phyloP scores from a whole-genome alignment of 2,797 vertebrate species.

The Betta splendens region DNA sequence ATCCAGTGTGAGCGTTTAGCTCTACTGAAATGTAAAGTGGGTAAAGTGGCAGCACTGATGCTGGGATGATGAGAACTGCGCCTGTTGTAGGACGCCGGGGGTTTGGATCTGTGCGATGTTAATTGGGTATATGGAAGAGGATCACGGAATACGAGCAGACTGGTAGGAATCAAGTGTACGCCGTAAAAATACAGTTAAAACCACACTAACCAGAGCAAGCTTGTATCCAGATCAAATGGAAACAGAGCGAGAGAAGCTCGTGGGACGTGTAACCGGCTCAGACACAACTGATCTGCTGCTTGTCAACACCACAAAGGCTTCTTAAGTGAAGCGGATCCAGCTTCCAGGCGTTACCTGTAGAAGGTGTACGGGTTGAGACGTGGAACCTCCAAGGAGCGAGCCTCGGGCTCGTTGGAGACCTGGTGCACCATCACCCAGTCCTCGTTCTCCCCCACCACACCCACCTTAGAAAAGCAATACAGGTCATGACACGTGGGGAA shows the following conservation, averaged over 20 bases:
- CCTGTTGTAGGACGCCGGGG: constrained; percentile 34
- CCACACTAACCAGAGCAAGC: constrained; percentile 15
- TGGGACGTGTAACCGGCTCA: constrained; percentile 30
- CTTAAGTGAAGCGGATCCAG: not conserved
- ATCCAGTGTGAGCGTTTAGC: constrained; percentile 20
- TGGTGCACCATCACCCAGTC: constrained; percentile 91
- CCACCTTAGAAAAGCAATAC: constrained; percentile 79
- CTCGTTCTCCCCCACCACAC: constrained; percentile 87
- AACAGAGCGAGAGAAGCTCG: constrained; percentile 27
- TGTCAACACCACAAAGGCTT: no score
- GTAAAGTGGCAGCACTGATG: constrained; percentile 45
- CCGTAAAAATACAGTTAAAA: constrained; percentile 27
- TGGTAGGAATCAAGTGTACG: constrained; percentile 23
- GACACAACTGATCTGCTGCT: constrained; percentile 35
- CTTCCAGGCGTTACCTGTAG: constrained; percentile 70
- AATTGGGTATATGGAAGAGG: constrained; percentile 31
- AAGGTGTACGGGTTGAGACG: constrained; percentile 94
- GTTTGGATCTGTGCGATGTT: constrained; percentile 30
- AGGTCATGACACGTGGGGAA: not conserved
- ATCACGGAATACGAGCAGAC: constrained; percentile 42
- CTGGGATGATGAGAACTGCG: constrained; percentile 31
- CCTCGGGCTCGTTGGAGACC: constrained; percentile 88
- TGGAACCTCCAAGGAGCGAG: constrained; percentile 91
- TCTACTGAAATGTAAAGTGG: constrained; percentile 42
- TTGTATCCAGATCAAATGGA: constrained; percentile 28